Evolutionary conservation across 1,140 invertebrate species (phyloP).

Genomic region (Eriosoma lanigerum): DNA sequence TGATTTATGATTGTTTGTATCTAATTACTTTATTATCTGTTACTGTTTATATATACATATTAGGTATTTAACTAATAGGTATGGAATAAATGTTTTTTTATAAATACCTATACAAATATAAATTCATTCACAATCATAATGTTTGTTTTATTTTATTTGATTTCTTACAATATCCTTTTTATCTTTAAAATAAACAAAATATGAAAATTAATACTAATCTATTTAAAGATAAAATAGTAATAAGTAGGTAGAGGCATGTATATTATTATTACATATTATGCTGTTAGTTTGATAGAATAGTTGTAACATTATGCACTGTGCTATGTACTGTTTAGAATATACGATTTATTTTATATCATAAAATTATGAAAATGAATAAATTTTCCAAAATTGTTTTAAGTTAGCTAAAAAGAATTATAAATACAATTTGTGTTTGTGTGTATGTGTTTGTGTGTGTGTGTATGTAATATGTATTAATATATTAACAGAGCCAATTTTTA

Average conservation of each 20-base stretch:
- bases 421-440: neutral
- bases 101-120: too few species aligned
- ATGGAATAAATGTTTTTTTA: too few species aligned
- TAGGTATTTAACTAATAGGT: too few species aligned
- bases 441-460: too few species aligned
- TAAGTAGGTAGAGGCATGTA: neutral
- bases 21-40: too few species aligned
- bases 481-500: neutral
- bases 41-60: too few species aligned
- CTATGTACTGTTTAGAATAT: neutral
- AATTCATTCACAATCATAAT: too few species aligned
- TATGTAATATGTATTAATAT: too few species aligned
- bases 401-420: neutral
- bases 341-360: neutral
- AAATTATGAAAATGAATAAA: slow-evolving; percentile 14
- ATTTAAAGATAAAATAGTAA: neutral
- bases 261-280: neutral
- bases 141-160: neutral
- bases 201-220: neutral
- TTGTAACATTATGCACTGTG: neutral
- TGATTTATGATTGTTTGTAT: too few species aligned
- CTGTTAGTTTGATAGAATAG: too few species aligned
- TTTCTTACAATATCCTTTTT: neutral
- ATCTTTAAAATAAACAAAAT: neutral
- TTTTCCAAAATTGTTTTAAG: slow-evolving; percentile 9